These are phyloP conservation scores for Caenorhabditis plicata DNA, from an alignment of 2,888 invertebrate species.

Conservation along the genomic window DNA sequence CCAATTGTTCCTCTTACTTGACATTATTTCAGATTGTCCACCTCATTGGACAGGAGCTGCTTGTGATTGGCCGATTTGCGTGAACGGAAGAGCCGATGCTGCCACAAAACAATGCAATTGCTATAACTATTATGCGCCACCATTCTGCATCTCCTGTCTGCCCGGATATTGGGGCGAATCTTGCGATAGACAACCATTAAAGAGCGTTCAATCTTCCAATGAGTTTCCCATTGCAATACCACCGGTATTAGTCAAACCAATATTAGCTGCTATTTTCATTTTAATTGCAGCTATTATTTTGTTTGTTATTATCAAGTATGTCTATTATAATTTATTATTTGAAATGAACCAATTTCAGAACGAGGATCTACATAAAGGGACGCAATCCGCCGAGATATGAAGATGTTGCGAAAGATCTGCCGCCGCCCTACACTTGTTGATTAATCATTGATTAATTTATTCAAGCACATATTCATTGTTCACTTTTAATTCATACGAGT, in stretches of 20 bases:
- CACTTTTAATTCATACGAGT: background rate
- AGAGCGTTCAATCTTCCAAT: constrained; percentile 15
- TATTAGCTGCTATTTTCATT: constrained; percentile 13
- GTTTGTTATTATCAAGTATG: constrained; percentile 7
- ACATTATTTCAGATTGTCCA: constrained; percentile 30
- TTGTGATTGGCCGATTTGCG: constrained; percentile 39
- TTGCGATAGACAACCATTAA: constrained; percentile 30
- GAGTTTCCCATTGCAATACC: constrained; percentile 29
- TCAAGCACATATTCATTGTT: constrained; percentile 3
- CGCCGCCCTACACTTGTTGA: constrained; percentile 25
- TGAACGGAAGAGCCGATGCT: constrained; percentile 28
- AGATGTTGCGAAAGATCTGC: constrained; percentile 32
- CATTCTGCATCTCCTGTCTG: constrained; percentile 33
- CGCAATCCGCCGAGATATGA: constrained; percentile 30
- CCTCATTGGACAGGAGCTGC: constrained; percentile 35
- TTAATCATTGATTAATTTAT: constrained; percentile 8
- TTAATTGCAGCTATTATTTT: too few species aligned
- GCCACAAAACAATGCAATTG: constrained; percentile 27
- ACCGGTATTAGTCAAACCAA: constrained; percentile 24
- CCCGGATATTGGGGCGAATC: constrained; percentile 37
- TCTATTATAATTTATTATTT: too few species aligned
- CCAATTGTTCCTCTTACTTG: too few species aligned
- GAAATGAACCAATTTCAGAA: constrained; percentile 7
- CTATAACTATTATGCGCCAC: constrained; percentile 26
- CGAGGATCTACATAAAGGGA: constrained; percentile 15